Evolutionary conservation across 2,113 vertebrate genomes (phyloP), one percentile per base, ranked within the genome.

Genomic region (Sialia sialis): DNA sequence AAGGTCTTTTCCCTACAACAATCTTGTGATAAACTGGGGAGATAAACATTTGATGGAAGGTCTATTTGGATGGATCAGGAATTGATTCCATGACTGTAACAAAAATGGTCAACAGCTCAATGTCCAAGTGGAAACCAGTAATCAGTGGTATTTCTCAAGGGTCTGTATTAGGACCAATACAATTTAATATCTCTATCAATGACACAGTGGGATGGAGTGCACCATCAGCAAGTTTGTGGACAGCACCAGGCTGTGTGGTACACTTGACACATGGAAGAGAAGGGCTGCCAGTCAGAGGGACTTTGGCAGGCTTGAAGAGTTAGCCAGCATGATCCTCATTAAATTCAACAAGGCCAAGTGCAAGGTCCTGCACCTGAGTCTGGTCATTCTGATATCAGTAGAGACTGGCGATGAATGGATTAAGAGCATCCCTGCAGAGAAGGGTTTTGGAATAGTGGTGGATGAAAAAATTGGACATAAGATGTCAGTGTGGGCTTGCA

Each of bases 321-420:
- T 36, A 36, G 26, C 13, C 51, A 85, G 52, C 9, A 18, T 34
- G 55, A 85, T 34, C 15, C 36, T 56, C 38, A 39, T 23, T 3
- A 68, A 51, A 56, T 76, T 54, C 48, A 76, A 52, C 12, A 49
- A 39, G 10, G 23, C 15, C 11, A 32, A 51, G 6, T 62, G 39
- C 18, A 70, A 85, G 46, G 19, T 79, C 8, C 38, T 39, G 41
- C 26, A 59, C 6, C 20, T 73, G 29, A 3, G 4, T 16, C 23
- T 19, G 15, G 32, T 30, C 14, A 62, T 49, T 29, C 3, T 11
- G 8, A 29, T 25, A 34, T 20, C 27, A 52, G 6, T 17, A 72
- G 7, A 49, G 8, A 16, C 8, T 39, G 5, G 7, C 0, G 0
- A 80, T 34, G 17, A 93, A 63, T 11, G 29, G 48, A 69, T 13